Conservation (phyloP, 2,797 vertebrate genomes). For the Sandelia bainsii region DNA sequence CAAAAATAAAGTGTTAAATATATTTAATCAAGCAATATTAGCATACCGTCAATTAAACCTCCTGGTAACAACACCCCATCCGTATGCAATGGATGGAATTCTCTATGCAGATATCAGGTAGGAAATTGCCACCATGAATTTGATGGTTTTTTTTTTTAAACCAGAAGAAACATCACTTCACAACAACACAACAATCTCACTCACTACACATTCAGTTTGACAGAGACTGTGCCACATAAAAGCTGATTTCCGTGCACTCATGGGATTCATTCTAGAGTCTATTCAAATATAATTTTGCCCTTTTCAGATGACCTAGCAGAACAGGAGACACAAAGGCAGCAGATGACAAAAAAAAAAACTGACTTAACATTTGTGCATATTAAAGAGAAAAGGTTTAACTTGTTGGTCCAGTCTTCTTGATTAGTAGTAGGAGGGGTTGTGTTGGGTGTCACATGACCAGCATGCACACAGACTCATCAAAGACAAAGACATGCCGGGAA, state of each 20-base stretch:
- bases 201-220: background rate
- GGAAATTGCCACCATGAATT: no score
- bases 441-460: constrained; percentile 1
- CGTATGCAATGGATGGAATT: background rate
- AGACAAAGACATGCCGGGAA: background rate
- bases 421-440: background rate
- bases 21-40: background rate
- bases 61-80: background rate
- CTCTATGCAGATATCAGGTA: background rate
- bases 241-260: background rate
- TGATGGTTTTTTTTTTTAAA: no score
- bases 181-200: background rate
- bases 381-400: background rate
- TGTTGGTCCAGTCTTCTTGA: background rate
- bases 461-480: background rate
- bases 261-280: constrained; percentile 6
- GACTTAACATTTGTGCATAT: background rate
- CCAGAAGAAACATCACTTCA: no score
- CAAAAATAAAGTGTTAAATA: background rate
- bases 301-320: background rate
- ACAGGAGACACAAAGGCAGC: background rate
- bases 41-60: background rate
- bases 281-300: background rate
- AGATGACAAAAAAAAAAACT: constrained; percentile 3
- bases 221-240: background rate